Percentiles rank a stretch among this genome's conserved stretches.
These are phyloP conservation scores for Physella acuta DNA, from an alignment of 1,140 invertebrate genomes.

Conservation along the genomic window DNA sequence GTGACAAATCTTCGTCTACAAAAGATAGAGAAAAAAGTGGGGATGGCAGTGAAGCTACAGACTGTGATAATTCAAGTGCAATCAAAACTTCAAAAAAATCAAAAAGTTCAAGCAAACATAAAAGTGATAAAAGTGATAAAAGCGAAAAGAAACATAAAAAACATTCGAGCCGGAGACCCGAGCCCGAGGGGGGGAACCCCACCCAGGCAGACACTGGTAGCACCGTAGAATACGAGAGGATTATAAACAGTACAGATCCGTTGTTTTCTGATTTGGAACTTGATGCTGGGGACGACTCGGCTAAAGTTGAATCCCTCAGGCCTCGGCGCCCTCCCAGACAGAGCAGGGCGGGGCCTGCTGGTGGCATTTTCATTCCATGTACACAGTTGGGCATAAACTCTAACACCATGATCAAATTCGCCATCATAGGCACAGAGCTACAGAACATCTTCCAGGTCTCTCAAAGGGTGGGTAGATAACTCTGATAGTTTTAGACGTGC, in stretches of 20 bases:
- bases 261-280: constrained; percentile 54
- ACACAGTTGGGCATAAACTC: constrained; percentile 71
- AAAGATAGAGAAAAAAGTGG: constrained; percentile 29
- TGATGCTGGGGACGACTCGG: constrained; percentile 39
- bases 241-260: constrained; percentile 53
- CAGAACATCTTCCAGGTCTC: constrained; percentile 96
- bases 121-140: constrained; percentile 26
- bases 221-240: constrained; percentile 48
- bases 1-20: constrained; percentile 20
- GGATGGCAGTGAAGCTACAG: constrained; percentile 19
- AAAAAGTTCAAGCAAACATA: neutral
- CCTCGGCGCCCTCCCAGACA: constrained; percentile 19
- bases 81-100: constrained; percentile 24
- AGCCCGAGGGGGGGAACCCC: constrained; percentile 53
- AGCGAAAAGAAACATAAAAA: constrained; percentile 31
- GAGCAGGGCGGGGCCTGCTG: constrained; percentile 7
- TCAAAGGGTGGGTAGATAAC: constrained; percentile 41
- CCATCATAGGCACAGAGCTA: constrained; percentile 92
- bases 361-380: constrained; percentile 45
- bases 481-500: neutral
- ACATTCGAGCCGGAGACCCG: constrained; percentile 40
- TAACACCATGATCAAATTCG: constrained; percentile 97
- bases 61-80: constrained; percentile 27
- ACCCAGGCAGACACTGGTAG: neutral
- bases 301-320: neutral